Percentiles rank a stretch among this genome's conserved stretches.
Evolutionary conservation across 2,113 vertebrate species (phyloP).

Genomic region (Morone saxatilis): DNA sequence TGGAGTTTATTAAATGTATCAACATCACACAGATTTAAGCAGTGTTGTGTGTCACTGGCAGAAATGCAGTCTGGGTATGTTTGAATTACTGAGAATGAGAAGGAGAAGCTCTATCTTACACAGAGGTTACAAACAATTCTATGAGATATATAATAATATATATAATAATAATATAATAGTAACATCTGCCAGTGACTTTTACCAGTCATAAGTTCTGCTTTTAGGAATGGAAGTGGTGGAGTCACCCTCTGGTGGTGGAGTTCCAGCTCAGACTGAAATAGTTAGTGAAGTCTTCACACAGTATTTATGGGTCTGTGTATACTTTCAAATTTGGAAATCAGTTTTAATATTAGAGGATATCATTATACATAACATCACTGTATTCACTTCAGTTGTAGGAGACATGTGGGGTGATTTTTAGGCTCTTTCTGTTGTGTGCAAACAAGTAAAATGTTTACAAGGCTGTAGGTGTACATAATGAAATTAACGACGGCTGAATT

Average conservation of each 20-base stretch:
- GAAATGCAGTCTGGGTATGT: neutral
- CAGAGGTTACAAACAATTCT: neutral
- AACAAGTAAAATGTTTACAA: neutral
- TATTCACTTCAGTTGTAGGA: neutral
- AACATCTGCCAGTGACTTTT: neutral
- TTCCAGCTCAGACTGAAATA: neutral
- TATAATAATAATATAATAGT: neutral
- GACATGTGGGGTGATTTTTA: neutral
- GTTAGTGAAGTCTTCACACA: neutral
- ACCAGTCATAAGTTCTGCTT: neutral
- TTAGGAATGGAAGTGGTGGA: neutral
- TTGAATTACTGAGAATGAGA: neutral
- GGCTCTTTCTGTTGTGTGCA: no score
- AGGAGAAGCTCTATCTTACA: neutral
- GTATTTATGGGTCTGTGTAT: neutral
- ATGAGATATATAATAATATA: neutral
- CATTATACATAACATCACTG: neutral
- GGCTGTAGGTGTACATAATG: neutral
- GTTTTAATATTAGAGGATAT: neutral
- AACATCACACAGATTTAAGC: neutral
- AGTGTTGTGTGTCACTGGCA: neutral
- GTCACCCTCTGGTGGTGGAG: constrained; percentile 67
- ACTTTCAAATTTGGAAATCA: neutral
- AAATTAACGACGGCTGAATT: neutral
- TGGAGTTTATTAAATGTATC: neutral